These are phyloP conservation scores for Craniophora ligustri DNA, from an alignment of 2,888 invertebrate genomes.

Conservation along the genomic window DNA sequence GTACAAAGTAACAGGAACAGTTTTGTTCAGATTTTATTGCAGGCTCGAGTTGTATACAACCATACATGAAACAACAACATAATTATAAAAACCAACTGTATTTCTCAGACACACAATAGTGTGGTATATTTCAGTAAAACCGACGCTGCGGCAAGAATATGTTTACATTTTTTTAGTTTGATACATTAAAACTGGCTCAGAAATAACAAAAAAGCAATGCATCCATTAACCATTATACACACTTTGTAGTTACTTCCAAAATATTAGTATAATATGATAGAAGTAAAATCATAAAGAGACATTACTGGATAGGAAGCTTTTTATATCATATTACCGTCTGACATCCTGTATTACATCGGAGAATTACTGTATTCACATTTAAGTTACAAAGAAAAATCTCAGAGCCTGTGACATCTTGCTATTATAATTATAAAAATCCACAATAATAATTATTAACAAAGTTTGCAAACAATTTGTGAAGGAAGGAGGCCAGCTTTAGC, in stretches of 20 bases:
- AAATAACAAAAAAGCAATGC: constrained; percentile 21
- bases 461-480: constrained; percentile 97
- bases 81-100: constrained; percentile 12
- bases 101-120: constrained; percentile 31
- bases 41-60: constrained; percentile 31
- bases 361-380: neutral
- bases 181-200: constrained; percentile 46
- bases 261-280: neutral
- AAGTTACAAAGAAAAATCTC: constrained; percentile 17
- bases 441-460: constrained; percentile 63
- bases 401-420: constrained; percentile 29
- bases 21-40: constrained; percentile 37
- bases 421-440: constrained; percentile 46
- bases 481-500: constrained; percentile 92
- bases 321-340: neutral
- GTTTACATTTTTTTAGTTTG: constrained; percentile 24
- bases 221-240: constrained; percentile 17
- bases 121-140: constrained; percentile 10
- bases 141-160: too few species aligned
- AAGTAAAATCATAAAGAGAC: constrained; percentile 9
- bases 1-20: constrained; percentile 23
- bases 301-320: constrained; percentile 17
- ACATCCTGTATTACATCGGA: constrained; percentile 2
- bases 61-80: constrained; percentile 21
- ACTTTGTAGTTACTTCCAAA: constrained; percentile 1